Evolutionary conservation across 2,888 invertebrate genomes (phyloP).

Genomic region (Anticlea derivata): DNA sequence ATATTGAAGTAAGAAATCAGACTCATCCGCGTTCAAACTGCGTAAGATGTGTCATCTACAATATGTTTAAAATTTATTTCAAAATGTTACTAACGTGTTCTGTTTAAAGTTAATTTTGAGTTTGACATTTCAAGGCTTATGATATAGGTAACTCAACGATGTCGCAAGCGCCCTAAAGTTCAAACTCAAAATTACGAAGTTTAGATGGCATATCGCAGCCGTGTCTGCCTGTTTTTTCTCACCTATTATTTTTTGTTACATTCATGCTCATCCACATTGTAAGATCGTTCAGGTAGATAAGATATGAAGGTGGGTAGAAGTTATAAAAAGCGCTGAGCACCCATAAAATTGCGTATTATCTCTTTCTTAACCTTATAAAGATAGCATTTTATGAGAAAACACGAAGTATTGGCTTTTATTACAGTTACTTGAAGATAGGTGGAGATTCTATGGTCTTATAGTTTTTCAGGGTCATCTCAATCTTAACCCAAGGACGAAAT

Average conservation of each 20-base stretch:
- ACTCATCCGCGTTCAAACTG: too few species aligned
- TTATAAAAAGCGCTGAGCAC: constrained; percentile 25
- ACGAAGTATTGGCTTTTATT: constrained; percentile 37
- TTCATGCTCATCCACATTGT: neutral
- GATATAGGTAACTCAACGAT: too few species aligned
- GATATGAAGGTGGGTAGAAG: constrained; percentile 15
- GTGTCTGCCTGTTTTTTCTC: neutral
- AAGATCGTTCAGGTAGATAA: constrained; percentile 19
- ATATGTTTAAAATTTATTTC: too few species aligned
- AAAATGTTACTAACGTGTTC: too few species aligned
- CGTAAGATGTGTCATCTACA: too few species aligned
- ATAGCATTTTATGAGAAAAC: constrained; percentile 37
- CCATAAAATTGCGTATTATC: constrained; percentile 32
- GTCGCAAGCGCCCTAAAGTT: too few species aligned
- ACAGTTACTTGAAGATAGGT: constrained; percentile 22
- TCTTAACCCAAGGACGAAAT: constrained; percentile 38
- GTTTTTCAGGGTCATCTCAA: constrained; percentile 24
- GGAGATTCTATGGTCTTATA: constrained; percentile 12
- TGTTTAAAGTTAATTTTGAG: too few species aligned
- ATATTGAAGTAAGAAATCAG: too few species aligned
- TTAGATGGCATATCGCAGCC: too few species aligned
- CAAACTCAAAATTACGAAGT: too few species aligned
- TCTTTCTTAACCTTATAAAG: constrained; percentile 37
- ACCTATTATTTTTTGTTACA: neutral
- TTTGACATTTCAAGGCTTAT: too few species aligned